These are phyloP conservation scores for Seira ritae DNA, from an alignment of 2,888 invertebrate genomes.

Conservation along the genomic window DNA sequence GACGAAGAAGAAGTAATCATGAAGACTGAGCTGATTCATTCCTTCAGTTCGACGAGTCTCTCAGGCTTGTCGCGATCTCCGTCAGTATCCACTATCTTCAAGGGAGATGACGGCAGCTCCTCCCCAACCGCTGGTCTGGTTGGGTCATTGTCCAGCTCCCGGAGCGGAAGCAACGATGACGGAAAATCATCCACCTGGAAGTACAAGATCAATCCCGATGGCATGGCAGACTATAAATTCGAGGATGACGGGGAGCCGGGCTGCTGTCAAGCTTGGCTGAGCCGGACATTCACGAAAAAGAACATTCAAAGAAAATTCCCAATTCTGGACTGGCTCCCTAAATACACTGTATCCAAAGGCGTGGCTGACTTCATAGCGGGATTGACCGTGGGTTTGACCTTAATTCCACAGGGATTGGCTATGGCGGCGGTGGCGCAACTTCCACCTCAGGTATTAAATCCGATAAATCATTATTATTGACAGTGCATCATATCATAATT, in stretches of 20 bases:
- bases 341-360: constrained; percentile 57
- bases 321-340: constrained; percentile 67
- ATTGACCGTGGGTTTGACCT: constrained; percentile 67
- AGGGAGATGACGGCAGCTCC: constrained; percentile 31
- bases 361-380: constrained; percentile 69
- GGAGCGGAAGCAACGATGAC: neutral
- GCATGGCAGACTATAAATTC: neutral
- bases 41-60: constrained; percentile 70
- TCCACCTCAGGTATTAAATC: constrained; percentile 56
- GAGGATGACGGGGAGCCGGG: constrained; percentile 22
- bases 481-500: too few species aligned
- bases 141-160: neutral
- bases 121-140: constrained; percentile 51
- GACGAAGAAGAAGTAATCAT: constrained; percentile 48
- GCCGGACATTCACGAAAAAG: constrained; percentile 58
- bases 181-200: constrained; percentile 27
- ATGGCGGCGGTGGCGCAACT: constrained; percentile 94
- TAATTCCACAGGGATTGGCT: constrained; percentile 80
- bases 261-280: constrained; percentile 36
- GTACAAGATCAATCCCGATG: constrained; percentile 16
- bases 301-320: constrained; percentile 63
- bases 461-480: too few species aligned
- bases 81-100: constrained; percentile 53
- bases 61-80: constrained; percentile 68
- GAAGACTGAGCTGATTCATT: constrained; percentile 72